Evolutionary conservation across 1,140 invertebrate species (phyloP), one percentile per base, ranked within the genome.

Genomic region (Ceratitis capitata): DNA sequence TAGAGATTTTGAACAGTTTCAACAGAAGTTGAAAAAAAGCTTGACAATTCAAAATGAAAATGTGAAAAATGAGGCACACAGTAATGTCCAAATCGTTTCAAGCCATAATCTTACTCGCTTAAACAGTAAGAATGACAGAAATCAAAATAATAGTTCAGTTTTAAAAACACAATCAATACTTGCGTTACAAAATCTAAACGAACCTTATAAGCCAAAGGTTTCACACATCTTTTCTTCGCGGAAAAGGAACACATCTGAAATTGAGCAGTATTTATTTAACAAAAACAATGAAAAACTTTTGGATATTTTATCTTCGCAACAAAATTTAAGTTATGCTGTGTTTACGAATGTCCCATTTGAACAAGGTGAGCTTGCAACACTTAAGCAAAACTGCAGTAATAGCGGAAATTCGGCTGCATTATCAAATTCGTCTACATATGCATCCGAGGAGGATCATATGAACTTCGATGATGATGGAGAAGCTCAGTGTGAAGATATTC

Each of bases 391-490:
- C 85, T 0, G 86, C 88, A 26, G 85, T 86, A 1, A 86, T 78
- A 64, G 88, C 88, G 49, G 86, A 84, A 85, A 26, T 29, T 82
- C 39, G 74, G 87, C 12, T 85, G 87, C 1, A 88, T 69, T 32
- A 10, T 35, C 32, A 16, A 69, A 69, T 32, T n/a, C 9, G 26
- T 61, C 32, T 19, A 32, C 61, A 69, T 7, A 12, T 69, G 9
- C 29, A 69, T 39, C 61, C 29, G 61, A 61, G 26, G 56, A 69
- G 5, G 61, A n/a, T n/a, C n/a, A n/a, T n/a, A 69, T 14, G 61
- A 39, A 35, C 61, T 19, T 16, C n/a, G 51, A 69, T 0, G 61
- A 39, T 69, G 61, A 69, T 7, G 61, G 89, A 9, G 85, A 86
- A 42, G 35, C 64, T 0, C 29, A 49, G 19, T 85, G 45, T 16